Evolutionary conservation across 1,140 invertebrate species (phyloP), one percentile per base, ranked within the genome.

Genomic region (Hestina assimilis): DNA sequence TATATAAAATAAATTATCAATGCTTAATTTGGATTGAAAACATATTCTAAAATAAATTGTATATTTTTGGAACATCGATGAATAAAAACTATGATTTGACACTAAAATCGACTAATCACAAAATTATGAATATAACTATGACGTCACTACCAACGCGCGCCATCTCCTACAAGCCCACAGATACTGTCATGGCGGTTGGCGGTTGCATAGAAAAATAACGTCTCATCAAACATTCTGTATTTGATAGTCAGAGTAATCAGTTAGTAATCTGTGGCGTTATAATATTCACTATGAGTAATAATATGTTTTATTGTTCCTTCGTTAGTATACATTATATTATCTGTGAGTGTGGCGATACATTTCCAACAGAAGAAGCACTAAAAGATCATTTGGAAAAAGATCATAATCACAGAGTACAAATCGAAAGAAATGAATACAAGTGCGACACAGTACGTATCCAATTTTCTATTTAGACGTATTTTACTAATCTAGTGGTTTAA

Each of bases 301-400:
- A 79, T 59, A 83, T 70, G 65, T 75, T 80, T 70, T 82, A 79
- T 66, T 84, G 81, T 64, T 83, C 81, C 19, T 84, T 83, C 54
- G 81, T 84, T 31, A 83, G 81, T 53, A 83, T 78, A 57, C 75
- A 84, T 48, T 84, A 83, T 63, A 77, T 83, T 68, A 79, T 84
- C 79, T 84, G 81, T 81, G 79, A 83, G 66, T 84, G 81, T 33
- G 81, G 79, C 0, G 79, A 84, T 66, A 83, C 76, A 40, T 83
- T 83, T 69, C 74, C 79, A 2, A 73, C 67, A 1, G 81, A 84
- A 52, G 74, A 84, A 4, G 69, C 59, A 17, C 59, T 82, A 17
- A 75, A 72, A 55, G 47, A 58, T 2, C 81, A 84, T 70, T 64
- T 82, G 31, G 79, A 79, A 43, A 69, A 54, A 17, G 76, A 79